These are phyloP conservation scores for Plagiodera versicolora DNA, from an alignment of 2,888 invertebrate genomes.

Conservation along the genomic window DNA sequence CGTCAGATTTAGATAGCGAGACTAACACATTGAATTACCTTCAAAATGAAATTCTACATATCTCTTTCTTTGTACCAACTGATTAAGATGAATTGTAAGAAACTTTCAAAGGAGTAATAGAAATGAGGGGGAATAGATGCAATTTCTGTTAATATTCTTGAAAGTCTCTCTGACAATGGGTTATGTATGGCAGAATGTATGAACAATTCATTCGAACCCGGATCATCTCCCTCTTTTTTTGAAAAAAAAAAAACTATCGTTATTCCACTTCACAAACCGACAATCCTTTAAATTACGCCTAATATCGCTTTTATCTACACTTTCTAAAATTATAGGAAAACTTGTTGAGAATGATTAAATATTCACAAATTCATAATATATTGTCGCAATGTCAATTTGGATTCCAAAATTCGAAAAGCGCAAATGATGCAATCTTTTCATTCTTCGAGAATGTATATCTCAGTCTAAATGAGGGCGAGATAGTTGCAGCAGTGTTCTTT, in stretches of 20 bases:
- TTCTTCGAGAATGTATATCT: neutral
- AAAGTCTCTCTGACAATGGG: too few species aligned
- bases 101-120: neutral
- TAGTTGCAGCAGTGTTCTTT: neutral
- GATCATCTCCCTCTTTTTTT: neutral
- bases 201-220: neutral
- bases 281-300: too few species aligned
- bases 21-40: neutral
- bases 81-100: too few species aligned
- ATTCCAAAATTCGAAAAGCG: neutral
- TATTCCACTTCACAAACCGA: too few species aligned
- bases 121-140: neutral
- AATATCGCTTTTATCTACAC: too few species aligned
- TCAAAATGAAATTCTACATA: too few species aligned
- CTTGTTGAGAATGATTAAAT: neutral
- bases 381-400: neutral
- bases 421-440: too few species aligned
- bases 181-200: neutral
- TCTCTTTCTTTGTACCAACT: too few species aligned
- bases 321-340: too few species aligned
- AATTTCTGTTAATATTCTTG: too few species aligned
- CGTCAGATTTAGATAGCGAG: slow-evolving; percentile 2
- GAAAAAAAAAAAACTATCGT: too few species aligned
- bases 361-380: neutral
- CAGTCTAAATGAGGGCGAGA: neutral